phyloP scores from a whole-genome alignment of 2,797 vertebrate species.

The Otolemur crassicaudatus region DNA sequence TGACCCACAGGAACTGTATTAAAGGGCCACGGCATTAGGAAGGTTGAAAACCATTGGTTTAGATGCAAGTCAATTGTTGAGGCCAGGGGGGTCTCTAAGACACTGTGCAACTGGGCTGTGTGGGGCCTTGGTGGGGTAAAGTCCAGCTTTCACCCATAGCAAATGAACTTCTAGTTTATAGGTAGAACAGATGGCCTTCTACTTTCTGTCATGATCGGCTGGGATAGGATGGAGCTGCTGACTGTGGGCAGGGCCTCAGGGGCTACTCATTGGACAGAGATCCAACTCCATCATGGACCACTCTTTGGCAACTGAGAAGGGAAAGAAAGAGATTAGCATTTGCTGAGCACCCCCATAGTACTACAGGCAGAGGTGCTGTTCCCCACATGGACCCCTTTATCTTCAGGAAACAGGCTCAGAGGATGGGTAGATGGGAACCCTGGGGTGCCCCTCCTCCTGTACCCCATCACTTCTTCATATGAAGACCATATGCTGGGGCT shows the following conservation, averaged over 20 bases:
- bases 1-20: no score
- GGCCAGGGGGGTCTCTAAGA: neutral
- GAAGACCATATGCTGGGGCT: neutral
- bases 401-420: neutral
- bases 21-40: no score
- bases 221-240: neutral
- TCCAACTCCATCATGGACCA: neutral
- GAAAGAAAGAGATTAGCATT: no score
- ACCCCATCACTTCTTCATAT: fast-evolving
- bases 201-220: neutral
- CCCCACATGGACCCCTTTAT: neutral
- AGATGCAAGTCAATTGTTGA: neutral
- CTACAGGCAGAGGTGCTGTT: no score
- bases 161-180: neutral
- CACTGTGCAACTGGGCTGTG: neutral
- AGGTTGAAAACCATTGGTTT: no score
- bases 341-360: fast-evolving
- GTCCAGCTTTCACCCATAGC: neutral
- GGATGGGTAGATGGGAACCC: fast-evolving
- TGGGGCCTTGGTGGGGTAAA: neutral
- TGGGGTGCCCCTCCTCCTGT: fast-evolving
- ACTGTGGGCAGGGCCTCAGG: no score
- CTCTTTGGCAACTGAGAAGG: neutral
- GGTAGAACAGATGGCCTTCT: neutral
- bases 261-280: neutral